A percentile compares a stretch with the other conserved stretches of the same genome.
phyloP scores from a whole-genome alignment of 2,888 invertebrate species.

The Leptopilina syphax region DNA sequence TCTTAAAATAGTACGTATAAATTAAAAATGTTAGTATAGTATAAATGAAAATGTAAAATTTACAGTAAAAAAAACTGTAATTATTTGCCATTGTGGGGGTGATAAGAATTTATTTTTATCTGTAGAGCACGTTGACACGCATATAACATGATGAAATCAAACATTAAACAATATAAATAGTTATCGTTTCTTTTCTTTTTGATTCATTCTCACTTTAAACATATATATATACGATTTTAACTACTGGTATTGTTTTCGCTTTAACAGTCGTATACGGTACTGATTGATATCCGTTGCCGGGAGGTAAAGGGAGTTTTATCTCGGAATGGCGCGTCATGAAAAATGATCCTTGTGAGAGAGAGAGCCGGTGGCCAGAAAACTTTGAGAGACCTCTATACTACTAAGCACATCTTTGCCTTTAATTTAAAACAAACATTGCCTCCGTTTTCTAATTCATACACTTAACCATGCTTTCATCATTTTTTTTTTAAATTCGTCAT shows the following conservation, averaged over 20 bases:
- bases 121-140: slow-evolving; percentile 63
- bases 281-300: slow-evolving; percentile 45
- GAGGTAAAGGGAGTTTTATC: slow-evolving; percentile 61
- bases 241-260: slow-evolving; percentile 64
- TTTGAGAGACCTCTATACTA: slow-evolving; percentile 42
- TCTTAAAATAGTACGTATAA: no score
- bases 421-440: slow-evolving; percentile 63
- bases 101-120: slow-evolving; percentile 64
- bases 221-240: slow-evolving; percentile 49
- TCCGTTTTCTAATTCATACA: slow-evolving; percentile 49
- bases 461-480: not conserved
- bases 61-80: not conserved
- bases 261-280: slow-evolving; percentile 45
- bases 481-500: not conserved
- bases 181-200: slow-evolving; percentile 60
- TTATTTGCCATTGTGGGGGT: slow-evolving; percentile 56
- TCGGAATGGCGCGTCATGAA: slow-evolving; percentile 66
- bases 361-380: slow-evolving; percentile 60
- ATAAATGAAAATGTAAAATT: no score
- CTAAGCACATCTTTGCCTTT: slow-evolving; percentile 58
- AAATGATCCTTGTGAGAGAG: slow-evolving; percentile 70
- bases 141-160: slow-evolving; percentile 67
- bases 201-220: slow-evolving; percentile 55
- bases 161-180: slow-evolving; percentile 69
- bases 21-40: no score